Conservation (phyloP, 1,140 invertebrate species). For the Cyclina sinensis region DNA sequence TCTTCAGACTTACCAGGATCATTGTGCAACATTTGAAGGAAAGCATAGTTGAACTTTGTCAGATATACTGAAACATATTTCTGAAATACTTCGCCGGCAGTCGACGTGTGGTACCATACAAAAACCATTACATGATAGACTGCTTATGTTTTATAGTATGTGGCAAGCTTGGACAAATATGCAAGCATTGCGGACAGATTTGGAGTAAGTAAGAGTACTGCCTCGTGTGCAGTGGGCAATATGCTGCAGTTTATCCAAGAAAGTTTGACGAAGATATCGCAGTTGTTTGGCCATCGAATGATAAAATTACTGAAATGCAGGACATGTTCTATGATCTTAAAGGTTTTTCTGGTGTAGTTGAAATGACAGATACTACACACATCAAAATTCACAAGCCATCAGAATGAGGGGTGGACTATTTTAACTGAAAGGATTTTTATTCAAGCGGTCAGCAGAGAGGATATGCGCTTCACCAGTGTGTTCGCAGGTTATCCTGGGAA, state of each 20-base stretch:
- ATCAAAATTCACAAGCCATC: not conserved
- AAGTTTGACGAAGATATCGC: not conserved
- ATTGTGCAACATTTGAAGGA: not conserved
- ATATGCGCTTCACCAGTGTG: not conserved
- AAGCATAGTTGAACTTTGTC: not conserved
- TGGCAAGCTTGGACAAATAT: slow-evolving; percentile 19
- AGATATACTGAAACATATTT: not conserved
- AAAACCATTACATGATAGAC: not conserved
- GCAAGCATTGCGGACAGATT: not conserved
- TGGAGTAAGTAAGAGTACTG: slow-evolving; percentile 11
- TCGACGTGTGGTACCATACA: not conserved
- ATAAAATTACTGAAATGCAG: not conserved
- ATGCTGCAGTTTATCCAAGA: not conserved
- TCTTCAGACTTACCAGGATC: not conserved
- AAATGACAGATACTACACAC: slow-evolving; percentile 13
- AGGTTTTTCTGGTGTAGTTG: slow-evolving; percentile 23
- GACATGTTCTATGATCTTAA: not conserved
- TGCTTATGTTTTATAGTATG: not conserved
- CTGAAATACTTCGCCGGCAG: not conserved
- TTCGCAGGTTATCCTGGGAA: slow-evolving; percentile 24
- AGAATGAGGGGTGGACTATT: slow-evolving; percentile 2
- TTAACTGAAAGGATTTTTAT: slow-evolving; percentile 22
- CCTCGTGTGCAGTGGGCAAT: not conserved
- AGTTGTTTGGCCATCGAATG: not conserved
- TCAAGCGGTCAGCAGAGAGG: slow-evolving; percentile 35